A percentile compares a stretch with the other conserved stretches of the same genome.
These are phyloP conservation scores for Phoronis australis DNA, from an alignment of 2,888 invertebrate genomes.

Conservation along the genomic window DNA sequence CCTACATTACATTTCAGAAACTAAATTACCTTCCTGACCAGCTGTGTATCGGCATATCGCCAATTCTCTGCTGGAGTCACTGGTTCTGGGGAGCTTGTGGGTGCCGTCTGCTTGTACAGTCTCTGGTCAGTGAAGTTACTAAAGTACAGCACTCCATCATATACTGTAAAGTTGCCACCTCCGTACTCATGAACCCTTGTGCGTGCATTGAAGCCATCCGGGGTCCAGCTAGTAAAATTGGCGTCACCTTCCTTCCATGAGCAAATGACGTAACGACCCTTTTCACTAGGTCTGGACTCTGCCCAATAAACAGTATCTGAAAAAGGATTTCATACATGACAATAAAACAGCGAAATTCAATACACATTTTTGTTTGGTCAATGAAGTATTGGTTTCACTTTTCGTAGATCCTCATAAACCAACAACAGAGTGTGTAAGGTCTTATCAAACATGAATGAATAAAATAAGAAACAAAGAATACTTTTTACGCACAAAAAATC, in stretches of 20 bases:
- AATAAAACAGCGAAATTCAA: too few relatives aligned
- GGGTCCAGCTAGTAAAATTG: conserved; percentile 30
- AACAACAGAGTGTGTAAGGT: too few relatives aligned
- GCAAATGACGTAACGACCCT: conserved; percentile 42
- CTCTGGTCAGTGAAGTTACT: conserved; percentile 43
- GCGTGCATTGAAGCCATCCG: conserved; percentile 37
- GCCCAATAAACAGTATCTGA: conserved; percentile 43
- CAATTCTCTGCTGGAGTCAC: conserved; percentile 29
- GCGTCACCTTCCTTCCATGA: conserved; percentile 22
- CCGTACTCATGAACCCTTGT: conserved; percentile 54
- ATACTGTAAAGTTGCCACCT: conserved; percentile 48
- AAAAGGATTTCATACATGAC: too few relatives aligned
- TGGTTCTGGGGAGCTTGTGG: conserved; percentile 21
- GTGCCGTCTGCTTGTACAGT: conserved; percentile 34
- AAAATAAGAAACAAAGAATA: too few relatives aligned
- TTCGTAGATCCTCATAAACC: too few relatives aligned
- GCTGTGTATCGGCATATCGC: conserved; percentile 40
- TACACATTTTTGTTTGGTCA: too few relatives aligned
- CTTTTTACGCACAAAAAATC: too few relatives aligned
- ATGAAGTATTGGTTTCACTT: too few relatives aligned
- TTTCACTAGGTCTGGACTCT: conserved; percentile 38
- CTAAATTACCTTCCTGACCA: conserved; percentile 22
- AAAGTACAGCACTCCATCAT: conserved; percentile 39
- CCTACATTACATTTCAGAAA: too few relatives aligned
- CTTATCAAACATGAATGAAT: too few relatives aligned